Conservation (phyloP, 1,140 invertebrate genomes). For the Himalopsyche phryganea region DNA sequence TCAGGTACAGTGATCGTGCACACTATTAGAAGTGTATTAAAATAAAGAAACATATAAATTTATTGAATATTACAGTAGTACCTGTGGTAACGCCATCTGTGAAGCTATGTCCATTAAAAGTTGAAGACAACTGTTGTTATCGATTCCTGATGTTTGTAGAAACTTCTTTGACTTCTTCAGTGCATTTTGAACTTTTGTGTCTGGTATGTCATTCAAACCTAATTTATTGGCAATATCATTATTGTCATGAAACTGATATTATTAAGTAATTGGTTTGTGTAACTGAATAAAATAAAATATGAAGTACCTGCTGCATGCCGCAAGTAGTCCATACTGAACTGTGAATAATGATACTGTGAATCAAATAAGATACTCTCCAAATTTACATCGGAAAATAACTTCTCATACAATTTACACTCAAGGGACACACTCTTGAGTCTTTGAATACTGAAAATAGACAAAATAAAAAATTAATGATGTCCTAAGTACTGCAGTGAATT, state of each 20-base stretch:
- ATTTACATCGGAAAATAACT: constrained; percentile 22
- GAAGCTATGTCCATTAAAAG: constrained; percentile 78
- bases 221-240: no score
- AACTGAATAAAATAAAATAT: no score
- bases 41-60: background rate
- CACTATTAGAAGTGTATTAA: background rate
- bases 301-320: constrained; percentile 24
- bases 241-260: no score
- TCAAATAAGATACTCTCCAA: constrained; percentile 19
- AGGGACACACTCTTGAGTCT: constrained; percentile 19
- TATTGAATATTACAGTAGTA: constrained; percentile 53
- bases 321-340: constrained; percentile 28
- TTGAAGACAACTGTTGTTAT: constrained; percentile 83
- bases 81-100: constrained; percentile 64
- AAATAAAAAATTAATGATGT: background rate
- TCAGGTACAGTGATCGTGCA: background rate
- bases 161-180: constrained; percentile 19
- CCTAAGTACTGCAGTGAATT: no score
- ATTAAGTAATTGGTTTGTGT: no score
- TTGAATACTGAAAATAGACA: constrained; percentile 22
- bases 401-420: constrained; percentile 23
- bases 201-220: constrained; percentile 23
- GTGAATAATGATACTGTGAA: constrained; percentile 23
- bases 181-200: constrained; percentile 28
- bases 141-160: constrained; percentile 57